Evolutionary conservation across 1,140 invertebrate species (phyloP).

Genomic region (Euura lappo): DNA sequence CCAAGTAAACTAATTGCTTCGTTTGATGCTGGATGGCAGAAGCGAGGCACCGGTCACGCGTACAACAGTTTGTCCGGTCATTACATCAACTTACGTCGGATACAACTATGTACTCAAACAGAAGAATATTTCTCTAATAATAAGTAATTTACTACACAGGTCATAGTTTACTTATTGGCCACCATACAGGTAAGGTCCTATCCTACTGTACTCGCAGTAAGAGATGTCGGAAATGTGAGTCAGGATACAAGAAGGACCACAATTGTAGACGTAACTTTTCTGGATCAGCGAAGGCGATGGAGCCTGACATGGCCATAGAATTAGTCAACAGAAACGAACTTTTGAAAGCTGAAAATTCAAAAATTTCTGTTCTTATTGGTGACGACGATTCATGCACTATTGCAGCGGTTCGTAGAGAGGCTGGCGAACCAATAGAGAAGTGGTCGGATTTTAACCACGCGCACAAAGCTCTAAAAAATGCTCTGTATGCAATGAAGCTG

Average conservation of each 20-base stretch:
- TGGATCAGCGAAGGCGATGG: constrained; percentile 16
- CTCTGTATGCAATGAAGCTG: constrained; percentile 15
- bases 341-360: constrained; percentile 10
- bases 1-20: not conserved
- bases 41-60: not conserved
- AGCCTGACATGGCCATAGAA: constrained; percentile 6
- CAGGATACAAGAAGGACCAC: constrained; percentile 3
- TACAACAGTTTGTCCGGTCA: no score
- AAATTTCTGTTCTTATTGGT: not conserved
- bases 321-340: constrained; percentile 10
- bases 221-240: not conserved
- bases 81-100: not conserved
- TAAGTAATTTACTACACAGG: not conserved
- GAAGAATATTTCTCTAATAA: not conserved
- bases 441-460: constrained; percentile 22
- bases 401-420: constrained; percentile 15
- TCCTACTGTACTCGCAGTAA: constrained; percentile 4
- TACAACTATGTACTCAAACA: not conserved
- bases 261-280: constrained; percentile 14
- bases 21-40: not conserved
- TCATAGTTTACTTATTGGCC: not conserved
- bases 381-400: constrained; percentile 19
- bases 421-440: constrained; percentile 17
- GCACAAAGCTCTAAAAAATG: not conserved
- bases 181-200: not conserved